Evolutionary conservation across 2,113 vertebrate species (phyloP), one percentile per base, ranked within the genome.

Genomic region (Eurystomus gularis): DNA sequence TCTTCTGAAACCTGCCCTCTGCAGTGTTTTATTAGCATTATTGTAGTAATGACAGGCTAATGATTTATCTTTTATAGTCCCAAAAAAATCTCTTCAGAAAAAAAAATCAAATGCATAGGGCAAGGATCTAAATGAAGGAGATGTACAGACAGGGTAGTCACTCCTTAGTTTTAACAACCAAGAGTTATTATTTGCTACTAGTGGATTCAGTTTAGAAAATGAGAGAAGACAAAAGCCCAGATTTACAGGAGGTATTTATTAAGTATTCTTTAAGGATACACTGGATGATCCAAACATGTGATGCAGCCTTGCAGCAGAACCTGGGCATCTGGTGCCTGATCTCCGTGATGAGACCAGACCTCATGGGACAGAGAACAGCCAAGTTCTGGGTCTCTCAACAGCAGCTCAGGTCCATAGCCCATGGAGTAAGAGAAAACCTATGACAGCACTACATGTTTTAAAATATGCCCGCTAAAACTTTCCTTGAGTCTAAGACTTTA

Each of bases 311-410:
- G 16, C 5, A 33, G 31, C 9, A 81, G 37, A 23, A 79, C 3
- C 11, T 11, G 12, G 19, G 16, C 3, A 7, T 24, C 17, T 9
- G 1, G 7, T 0, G 3, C 24, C 48, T 46, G 40, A 37, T 7
- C 39, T 70, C 29, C 2, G 3, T 18, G 4, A 52, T 39, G 28
- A 62, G 10, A 25, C 4, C 29, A 49, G 28, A 62, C 10, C 24
- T 78, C 17, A 13, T 29, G 37, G 44, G 29, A 65, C 25, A 65
- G 44, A 81, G 11, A 19, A 6, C 13, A 58, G 31, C 3, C 1
- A 1, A 65, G 76, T 48, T 76, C 33, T 52, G 19, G 2, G 33
- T 70, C 26, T 76, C 33, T 9, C 7, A 58, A 2, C 0, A 2
- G 42, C 1, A 0, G 8, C 24, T 76, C 17, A 51, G 9, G 13